Percentiles rank a stretch among this genome's conserved stretches.
phyloP scores from a whole-genome alignment of 1,140 invertebrate genomes.

The Capitella teleta region DNA sequence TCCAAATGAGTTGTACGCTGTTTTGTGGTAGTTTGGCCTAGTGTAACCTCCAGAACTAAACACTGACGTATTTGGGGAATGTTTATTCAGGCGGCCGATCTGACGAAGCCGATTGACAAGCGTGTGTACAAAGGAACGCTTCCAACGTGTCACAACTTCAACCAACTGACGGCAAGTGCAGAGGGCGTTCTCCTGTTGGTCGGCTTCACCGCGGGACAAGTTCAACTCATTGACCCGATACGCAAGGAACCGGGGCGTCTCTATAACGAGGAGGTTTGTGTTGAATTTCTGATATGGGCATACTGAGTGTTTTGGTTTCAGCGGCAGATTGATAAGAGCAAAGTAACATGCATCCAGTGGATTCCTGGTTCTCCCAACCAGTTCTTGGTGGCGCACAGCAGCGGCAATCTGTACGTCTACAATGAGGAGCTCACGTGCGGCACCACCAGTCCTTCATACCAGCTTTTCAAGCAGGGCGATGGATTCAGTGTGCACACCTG shows the following conservation, averaged over 20 bases:
- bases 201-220: slow-evolving; percentile 92
- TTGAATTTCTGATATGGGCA: neutral
- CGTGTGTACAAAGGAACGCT: slow-evolving; percentile 97
- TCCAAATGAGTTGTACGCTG: too few species aligned
- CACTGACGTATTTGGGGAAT: too few species aligned
- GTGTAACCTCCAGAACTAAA: too few species aligned
- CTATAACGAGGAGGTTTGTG: slow-evolving; percentile 88
- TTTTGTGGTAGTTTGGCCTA: too few species aligned
- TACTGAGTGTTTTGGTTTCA: slow-evolving; percentile 50
- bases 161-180: slow-evolving; percentile 64
- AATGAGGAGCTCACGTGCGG: slow-evolving; percentile 89
- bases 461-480: slow-evolving; percentile 89
- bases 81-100: slow-evolving; percentile 75
- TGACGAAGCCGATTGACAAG: slow-evolving; percentile 92
- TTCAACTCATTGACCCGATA: slow-evolving; percentile 93
- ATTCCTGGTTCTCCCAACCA: slow-evolving; percentile 83
- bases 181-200: slow-evolving; percentile 75
- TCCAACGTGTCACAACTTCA: slow-evolving; percentile 98
- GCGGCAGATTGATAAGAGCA: slow-evolving; percentile 93
- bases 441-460: slow-evolving; percentile 69
- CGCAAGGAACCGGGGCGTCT: slow-evolving; percentile 88
- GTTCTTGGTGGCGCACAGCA: slow-evolving; percentile 87
- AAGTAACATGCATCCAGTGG: slow-evolving; percentile 98
- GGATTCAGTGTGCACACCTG: slow-evolving; percentile 88
- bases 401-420: slow-evolving; percentile 95